These are phyloP conservation scores for Hydrozoanthus gracilis DNA, from an alignment of 92 coral and sea anemone genomes.

Conservation along the genomic window DNA sequence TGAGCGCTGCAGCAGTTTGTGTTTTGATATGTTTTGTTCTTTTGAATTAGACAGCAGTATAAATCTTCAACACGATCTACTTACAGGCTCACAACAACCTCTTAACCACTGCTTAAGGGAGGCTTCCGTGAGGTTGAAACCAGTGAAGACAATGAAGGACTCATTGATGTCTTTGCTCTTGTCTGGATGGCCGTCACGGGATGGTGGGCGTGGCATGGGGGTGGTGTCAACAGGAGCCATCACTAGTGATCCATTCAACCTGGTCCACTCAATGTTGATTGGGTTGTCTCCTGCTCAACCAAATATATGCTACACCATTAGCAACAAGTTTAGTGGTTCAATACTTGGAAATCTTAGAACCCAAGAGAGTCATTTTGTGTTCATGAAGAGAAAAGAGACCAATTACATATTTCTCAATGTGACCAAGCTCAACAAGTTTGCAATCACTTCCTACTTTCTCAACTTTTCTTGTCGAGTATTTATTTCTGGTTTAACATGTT, in stretches of 20 bases:
- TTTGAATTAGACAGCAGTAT: no score
- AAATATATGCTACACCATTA: background rate
- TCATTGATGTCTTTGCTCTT: slow-evolving; percentile 56
- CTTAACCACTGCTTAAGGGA: slow-evolving; percentile 76
- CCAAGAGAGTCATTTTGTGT: background rate
- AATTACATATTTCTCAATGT: no score
- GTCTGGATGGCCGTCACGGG: slow-evolving; percentile 64
- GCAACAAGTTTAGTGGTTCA: background rate
- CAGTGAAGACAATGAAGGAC: slow-evolving; percentile 77
- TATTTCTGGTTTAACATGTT: no score
- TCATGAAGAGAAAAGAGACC: no score
- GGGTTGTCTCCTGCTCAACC: slow-evolving; percentile 6
- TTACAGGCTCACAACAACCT: slow-evolving; percentile 77
- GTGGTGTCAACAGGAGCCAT: slow-evolving; percentile 64
- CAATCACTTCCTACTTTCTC: no score
- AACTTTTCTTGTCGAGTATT: no score
- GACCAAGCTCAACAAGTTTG: no score
- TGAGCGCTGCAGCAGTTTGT: no score
- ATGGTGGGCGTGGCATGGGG: slow-evolving; percentile 80
- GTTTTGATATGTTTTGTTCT: no score
- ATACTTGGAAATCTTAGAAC: background rate
- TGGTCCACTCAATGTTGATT: slow-evolving; percentile 69
- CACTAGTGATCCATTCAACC: slow-evolving; percentile 68
- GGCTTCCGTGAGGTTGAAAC: slow-evolving; percentile 73
- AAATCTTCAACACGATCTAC: background rate